A percentile compares a stretch with the other conserved stretches of the same genome.
Conservation (phyloP, 1,140 invertebrate genomes). For the Sycophaga agraensis region DNA sequence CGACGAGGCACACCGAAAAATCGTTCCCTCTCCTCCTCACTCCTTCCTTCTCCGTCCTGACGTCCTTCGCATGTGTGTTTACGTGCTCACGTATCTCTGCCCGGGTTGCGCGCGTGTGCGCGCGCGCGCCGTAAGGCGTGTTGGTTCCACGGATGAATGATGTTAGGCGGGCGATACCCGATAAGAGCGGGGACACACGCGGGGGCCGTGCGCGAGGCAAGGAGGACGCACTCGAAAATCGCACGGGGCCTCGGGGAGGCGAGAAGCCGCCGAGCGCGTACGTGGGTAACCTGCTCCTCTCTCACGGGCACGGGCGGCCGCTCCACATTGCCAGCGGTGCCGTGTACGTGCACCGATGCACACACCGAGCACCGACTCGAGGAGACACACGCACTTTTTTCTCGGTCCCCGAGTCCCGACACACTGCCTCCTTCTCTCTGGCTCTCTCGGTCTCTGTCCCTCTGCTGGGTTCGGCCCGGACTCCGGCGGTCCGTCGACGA, state of each 20-base stretch:
- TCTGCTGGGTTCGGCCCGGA: too few relatives aligned
- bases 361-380: background rate
- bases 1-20: conserved; percentile 9
- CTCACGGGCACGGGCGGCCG: background rate
- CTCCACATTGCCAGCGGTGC: too few relatives aligned
- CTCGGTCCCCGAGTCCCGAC: too few relatives aligned
- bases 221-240: too few relatives aligned
- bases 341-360: background rate
- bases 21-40: background rate
- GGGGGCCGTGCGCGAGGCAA: too few relatives aligned
- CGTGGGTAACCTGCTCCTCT: background rate
- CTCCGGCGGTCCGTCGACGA: too few relatives aligned
- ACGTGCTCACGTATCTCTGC: background rate
- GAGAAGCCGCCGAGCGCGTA: too few relatives aligned
- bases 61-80: conserved; percentile 27
- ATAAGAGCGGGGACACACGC: too few relatives aligned
- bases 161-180: too few relatives aligned
- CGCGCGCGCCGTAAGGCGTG: too few relatives aligned
- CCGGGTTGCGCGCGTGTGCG: background rate
- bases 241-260: too few relatives aligned
- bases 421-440: background rate
- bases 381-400: background rate
- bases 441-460: background rate
- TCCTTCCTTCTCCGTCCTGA: conserved; percentile 4
- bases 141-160: too few relatives aligned